Percentiles rank a stretch among this genome's conserved stretches.
Evolutionary conservation across 2,797 vertebrate genomes (phyloP).

Genomic region (Vireo griseus): DNA sequence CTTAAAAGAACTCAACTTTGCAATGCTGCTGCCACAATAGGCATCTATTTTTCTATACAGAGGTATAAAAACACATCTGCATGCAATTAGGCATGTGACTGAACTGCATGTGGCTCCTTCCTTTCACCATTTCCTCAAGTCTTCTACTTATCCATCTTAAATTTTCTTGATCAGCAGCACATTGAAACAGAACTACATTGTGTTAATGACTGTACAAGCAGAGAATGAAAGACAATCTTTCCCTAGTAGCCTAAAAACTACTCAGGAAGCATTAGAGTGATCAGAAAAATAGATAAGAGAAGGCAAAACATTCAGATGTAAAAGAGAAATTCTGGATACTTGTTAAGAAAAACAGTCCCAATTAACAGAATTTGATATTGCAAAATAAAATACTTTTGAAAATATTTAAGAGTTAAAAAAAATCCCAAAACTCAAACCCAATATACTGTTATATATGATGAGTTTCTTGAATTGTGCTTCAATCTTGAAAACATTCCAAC

Average conservation of each 20-base stretch:
- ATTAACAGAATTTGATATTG: not conserved
- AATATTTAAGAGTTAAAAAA: not conserved
- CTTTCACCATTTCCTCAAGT: not conserved
- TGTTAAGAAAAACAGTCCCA: not conserved
- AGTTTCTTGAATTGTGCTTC: not conserved
- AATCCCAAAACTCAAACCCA: not conserved
- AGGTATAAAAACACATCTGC: not conserved
- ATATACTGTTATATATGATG: not conserved
- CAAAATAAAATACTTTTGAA: not conserved
- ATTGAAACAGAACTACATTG: not conserved
- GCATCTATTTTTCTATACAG: not conserved
- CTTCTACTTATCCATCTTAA: not conserved
- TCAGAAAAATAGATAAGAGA: not conserved
- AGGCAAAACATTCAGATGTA: not conserved
- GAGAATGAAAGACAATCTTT: not conserved
- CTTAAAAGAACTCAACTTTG: not conserved
- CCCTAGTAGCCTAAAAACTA: not conserved
- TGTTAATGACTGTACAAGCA: not conserved
- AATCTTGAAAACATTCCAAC: not conserved
- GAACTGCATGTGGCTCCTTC: not conserved
- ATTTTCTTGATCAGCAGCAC: not conserved
- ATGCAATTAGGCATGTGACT: not conserved
- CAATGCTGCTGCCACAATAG: not conserved
- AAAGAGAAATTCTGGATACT: not conserved
- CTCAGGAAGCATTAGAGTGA: not conserved